Evolutionary conservation across 2,113 vertebrate genomes (phyloP).

Genomic region (Larimichthys polyactis): DNA sequence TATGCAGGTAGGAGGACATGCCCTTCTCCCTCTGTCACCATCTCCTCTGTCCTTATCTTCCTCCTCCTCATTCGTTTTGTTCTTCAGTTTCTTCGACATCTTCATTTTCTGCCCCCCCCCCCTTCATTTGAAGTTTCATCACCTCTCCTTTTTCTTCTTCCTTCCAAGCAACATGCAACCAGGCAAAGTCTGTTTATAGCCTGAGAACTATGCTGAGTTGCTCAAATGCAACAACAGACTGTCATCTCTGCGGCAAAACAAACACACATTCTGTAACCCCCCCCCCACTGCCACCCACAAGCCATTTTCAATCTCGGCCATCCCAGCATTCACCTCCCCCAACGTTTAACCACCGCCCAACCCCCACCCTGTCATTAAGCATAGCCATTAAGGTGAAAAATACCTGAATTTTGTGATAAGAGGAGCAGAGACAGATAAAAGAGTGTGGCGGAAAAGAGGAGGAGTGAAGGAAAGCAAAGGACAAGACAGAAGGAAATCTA

Average conservation of each 20-base stretch:
- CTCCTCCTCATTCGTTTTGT: slow-evolving; percentile 37
- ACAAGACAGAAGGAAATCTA: slow-evolving; percentile 73
- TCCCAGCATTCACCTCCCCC: slow-evolving; percentile 12
- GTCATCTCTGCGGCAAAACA: slow-evolving; percentile 30
- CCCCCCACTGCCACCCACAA: background rate
- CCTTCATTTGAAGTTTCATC: slow-evolving; percentile 17
- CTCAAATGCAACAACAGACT: slow-evolving; percentile 18
- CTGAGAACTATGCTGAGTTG: slow-evolving; percentile 38
- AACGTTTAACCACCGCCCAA: background rate
- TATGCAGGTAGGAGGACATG: slow-evolving; percentile 92
- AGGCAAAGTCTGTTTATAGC: slow-evolving; percentile 49
- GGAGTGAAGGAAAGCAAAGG: slow-evolving; percentile 35
- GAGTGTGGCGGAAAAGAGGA: slow-evolving; percentile 12
- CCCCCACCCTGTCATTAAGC: slow-evolving; percentile 60
- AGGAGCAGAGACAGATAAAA: slow-evolving; percentile 31
- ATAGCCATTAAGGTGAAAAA: slow-evolving; percentile 66
- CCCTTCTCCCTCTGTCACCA: slow-evolving; percentile 46
- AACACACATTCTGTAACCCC: background rate
- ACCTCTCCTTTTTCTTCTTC: slow-evolving; percentile 24
- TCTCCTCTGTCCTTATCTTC: slow-evolving; percentile 38
- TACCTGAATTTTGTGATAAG: slow-evolving; percentile 66
- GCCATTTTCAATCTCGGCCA: slow-evolving; percentile 7
- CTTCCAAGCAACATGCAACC: slow-evolving; percentile 31
- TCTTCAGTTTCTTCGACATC: slow-evolving; percentile 23
- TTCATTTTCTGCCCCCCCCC: slow-evolving; percentile 23